Evolutionary conservation across 2,888 invertebrate species (phyloP).

Genomic region (Sycophila texana): DNA sequence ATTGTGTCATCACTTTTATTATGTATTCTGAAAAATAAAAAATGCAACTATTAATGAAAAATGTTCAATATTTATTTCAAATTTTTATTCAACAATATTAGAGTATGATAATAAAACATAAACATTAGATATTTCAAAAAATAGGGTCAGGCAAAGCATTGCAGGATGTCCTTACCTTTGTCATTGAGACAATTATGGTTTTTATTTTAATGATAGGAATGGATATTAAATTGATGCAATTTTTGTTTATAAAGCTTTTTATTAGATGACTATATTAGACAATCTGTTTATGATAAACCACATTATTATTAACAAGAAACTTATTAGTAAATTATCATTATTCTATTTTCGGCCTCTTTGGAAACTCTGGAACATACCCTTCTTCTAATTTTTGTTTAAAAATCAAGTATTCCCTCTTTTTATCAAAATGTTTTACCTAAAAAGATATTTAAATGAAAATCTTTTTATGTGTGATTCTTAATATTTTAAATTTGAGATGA

Average conservation of each 20-base stretch:
- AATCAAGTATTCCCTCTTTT: conserved; percentile 90
- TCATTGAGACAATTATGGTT: background rate
- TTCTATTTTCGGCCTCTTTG: conserved; percentile 70
- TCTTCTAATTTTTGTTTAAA: conserved; percentile 92
- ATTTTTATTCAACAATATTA: background rate
- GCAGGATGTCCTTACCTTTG: conserved; percentile 19
- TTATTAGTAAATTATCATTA: conserved; percentile 74
- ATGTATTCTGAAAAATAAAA: conserved; percentile 35
- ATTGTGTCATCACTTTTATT: conserved; percentile 6
- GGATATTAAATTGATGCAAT: conserved; percentile 32
- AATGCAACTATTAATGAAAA: conserved; percentile 4
- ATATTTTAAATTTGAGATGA: conserved; percentile 4
- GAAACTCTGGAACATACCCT: conserved; percentile 86
- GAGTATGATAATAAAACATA: background rate
- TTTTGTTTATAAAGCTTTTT: conserved; percentile 65
- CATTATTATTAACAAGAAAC: conserved; percentile 63
- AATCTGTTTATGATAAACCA: conserved; percentile 57
- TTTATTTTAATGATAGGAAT: conserved; percentile 24
- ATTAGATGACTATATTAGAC: conserved; percentile 68
- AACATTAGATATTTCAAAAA: background rate
- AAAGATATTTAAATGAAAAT: conserved; percentile 58
- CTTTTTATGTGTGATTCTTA: no score
- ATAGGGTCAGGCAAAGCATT: no score
- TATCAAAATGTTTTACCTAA: conserved; percentile 92
- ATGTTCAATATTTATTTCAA: conserved; percentile 1